A percentile compares a stretch with the other conserved stretches of the same genome.
These are phyloP conservation scores for Atta texana DNA, from an alignment of 1,140 invertebrate species.

Conservation along the genomic window DNA sequence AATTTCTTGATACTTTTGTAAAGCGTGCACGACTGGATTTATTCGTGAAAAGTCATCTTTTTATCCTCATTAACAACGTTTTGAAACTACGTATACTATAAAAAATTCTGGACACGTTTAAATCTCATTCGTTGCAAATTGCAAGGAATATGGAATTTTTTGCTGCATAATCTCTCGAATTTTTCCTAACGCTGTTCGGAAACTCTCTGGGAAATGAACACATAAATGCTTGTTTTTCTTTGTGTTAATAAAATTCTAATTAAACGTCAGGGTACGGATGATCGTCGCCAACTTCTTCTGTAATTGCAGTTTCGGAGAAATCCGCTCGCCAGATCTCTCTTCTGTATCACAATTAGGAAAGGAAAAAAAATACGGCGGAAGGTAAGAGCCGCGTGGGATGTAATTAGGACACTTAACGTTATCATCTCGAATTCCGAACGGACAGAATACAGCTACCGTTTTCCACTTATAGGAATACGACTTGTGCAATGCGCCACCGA, in stretches of 20 bases:
- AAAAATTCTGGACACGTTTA: not conserved
- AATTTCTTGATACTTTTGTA: slow-evolving; percentile 11
- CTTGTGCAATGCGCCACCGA: slow-evolving; percentile 82
- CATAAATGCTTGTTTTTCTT: slow-evolving; percentile 18
- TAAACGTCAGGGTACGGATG: slow-evolving; percentile 24
- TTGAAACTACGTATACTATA: not conserved
- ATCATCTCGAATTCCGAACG: slow-evolving; percentile 38
- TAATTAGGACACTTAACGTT: slow-evolving; percentile 59
- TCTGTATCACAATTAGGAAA: not conserved
- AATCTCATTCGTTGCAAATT: slow-evolving; percentile 5
- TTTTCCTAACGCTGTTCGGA: not conserved
- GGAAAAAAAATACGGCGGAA: not conserved
- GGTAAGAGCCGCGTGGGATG: slow-evolving; percentile 3
- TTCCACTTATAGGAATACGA: slow-evolving; percentile 1
- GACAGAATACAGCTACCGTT: slow-evolving; percentile 40
- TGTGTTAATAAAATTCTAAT: slow-evolving; percentile 60
- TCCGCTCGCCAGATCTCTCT: not conserved
- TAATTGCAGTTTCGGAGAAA: slow-evolving; percentile 42
- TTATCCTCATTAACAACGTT: not conserved
- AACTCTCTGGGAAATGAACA: slow-evolving; percentile 30
- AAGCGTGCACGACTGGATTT: not conserved
- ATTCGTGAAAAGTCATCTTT: not conserved
- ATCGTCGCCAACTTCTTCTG: slow-evolving; percentile 33
- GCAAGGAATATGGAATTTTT: not conserved
- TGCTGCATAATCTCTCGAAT: not conserved